Evolutionary conservation across 30 jellyfish, hydroid and myxozoan species (phyloP).

Genomic region (Hydractinia echinata): DNA sequence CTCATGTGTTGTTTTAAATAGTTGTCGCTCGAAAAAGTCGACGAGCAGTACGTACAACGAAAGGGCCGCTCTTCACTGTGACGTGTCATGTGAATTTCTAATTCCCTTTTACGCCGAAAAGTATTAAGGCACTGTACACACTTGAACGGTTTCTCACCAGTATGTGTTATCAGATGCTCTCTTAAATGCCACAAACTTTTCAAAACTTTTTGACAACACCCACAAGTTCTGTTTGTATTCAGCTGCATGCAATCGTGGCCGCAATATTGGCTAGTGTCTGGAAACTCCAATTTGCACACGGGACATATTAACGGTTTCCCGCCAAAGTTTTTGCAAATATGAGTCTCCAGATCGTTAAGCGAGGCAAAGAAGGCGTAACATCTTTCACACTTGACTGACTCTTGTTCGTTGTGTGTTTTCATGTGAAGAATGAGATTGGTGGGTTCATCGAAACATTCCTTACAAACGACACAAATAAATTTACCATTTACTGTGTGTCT

Average conservation of each 20-base stretch:
- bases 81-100: slow-evolving; percentile 11
- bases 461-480: slow-evolving; percentile 18
- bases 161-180: slow-evolving; percentile 28
- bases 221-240: slow-evolving; percentile 1
- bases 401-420: slow-evolving; percentile 27
- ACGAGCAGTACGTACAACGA: neutral
- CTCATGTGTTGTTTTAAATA: slow-evolving; percentile 21
- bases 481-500: slow-evolving; percentile 22
- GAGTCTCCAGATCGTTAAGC: slow-evolving; percentile 17
- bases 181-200: slow-evolving; percentile 26
- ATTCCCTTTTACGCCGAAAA: slow-evolving; percentile 22
- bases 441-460: slow-evolving; percentile 6
- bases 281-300: slow-evolving; percentile 5
- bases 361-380: slow-evolving; percentile 13
- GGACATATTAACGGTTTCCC: slow-evolving; percentile 17
- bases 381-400: slow-evolving; percentile 15
- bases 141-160: slow-evolving; percentile 26
- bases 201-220: slow-evolving; percentile 12
- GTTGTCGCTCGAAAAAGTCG: slow-evolving; percentile 8
- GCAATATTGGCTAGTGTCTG: slow-evolving; percentile 4
- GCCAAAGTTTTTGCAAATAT: slow-evolving; percentile 15
- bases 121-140: slow-evolving; percentile 17
- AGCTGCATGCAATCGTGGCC: slow-evolving; percentile 16
- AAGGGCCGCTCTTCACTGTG: slow-evolving; percentile 7
- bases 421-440: slow-evolving; percentile 21